Conservation (phyloP, 2,797 vertebrate genomes). For the Gadopsis marmoratus region DNA sequence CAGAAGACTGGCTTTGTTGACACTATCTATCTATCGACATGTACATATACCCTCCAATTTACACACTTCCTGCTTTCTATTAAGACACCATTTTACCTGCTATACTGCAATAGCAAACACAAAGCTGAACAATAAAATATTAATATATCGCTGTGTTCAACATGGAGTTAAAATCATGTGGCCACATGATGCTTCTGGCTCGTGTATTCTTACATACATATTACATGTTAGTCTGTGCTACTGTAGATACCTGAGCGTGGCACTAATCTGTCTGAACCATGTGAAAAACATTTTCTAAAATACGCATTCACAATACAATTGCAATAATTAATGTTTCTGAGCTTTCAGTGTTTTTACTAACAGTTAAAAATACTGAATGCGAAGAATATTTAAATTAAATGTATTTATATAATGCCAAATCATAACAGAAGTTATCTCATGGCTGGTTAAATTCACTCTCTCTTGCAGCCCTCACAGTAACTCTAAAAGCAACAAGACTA, state of each 20-base stretch:
- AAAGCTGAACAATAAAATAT: constrained; percentile 11
- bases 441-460: no score
- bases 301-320: not conserved
- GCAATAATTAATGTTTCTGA: constrained; percentile 6
- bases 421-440: no score
- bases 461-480: not conserved
- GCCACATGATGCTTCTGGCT: not conserved
- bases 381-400: not conserved
- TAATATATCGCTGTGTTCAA: constrained; percentile 3
- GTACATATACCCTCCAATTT: constrained; percentile 20
- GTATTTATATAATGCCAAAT: no score
- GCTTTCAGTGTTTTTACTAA: not conserved
- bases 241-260: not conserved
- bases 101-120: not conserved
- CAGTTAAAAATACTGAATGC: not conserved
- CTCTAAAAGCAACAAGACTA: not conserved
- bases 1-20: constrained; percentile 38
- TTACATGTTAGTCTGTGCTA: not conserved
- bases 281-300: not conserved
- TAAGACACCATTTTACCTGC: constrained; percentile 7
- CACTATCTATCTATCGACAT: constrained; percentile 36
- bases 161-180: not conserved
- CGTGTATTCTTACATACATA: not conserved
- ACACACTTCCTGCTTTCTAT: constrained; percentile 11
- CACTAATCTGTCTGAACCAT: constrained; percentile 1